Conservation (phyloP, 2,888 invertebrate genomes). For the Lamellibrachia columna region DNA sequence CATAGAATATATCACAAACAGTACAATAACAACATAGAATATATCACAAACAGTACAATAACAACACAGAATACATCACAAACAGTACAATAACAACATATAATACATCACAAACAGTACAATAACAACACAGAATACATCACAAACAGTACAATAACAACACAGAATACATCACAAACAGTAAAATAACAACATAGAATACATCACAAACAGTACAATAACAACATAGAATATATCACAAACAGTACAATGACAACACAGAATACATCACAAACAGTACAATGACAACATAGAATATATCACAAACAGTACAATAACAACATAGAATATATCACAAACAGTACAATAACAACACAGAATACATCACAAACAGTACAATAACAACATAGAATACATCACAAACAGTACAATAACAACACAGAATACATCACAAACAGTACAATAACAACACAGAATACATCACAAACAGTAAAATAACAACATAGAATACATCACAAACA, state of each 20-base stretch:
- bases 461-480: neutral
- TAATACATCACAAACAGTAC: too few relatives aligned
- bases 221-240: neutral
- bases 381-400: neutral
- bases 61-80: too few relatives aligned
- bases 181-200: neutral
- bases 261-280: neutral
- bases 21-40: neutral
- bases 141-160: slow-evolving; percentile 18
- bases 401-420: too few relatives aligned
- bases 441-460: neutral
- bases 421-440: neutral
- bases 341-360: too few relatives aligned
- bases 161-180: neutral
- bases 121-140: neutral
- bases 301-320: too few relatives aligned
- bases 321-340: too few relatives aligned
- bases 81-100: too few relatives aligned
- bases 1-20: neutral
- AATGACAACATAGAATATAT: neutral
- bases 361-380: neutral
- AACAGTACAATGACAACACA: neutral
- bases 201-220: too few relatives aligned
- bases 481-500: slow-evolving; percentile 17
- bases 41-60: neutral